Evolutionary conservation across 2,113 vertebrate species (phyloP), one percentile per base, ranked within the genome.

Genomic region (Hystrix brachyura): DNA sequence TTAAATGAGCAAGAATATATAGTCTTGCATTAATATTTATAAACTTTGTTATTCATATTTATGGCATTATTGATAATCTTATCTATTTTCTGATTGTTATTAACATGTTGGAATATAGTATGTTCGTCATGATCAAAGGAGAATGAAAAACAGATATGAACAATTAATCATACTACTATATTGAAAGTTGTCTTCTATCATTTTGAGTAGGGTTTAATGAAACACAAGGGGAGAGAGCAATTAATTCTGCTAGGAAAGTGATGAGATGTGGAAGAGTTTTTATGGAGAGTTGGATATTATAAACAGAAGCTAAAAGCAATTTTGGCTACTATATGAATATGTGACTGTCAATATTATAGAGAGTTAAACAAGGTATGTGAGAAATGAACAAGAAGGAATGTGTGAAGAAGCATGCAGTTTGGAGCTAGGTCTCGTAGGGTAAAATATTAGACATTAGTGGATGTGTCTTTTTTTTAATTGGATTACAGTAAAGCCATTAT

Each of bases 191-290:
- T 59, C 32, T 85, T 57, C 8, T 69, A 67, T 62, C 21, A 74
- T 91, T 94, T 80, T 94, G n/a, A 89, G 13, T 13, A 65, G 34
- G 5, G 76, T 60, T 92, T 93, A 80, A 65, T 95, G 53, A 91
- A 95, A 94, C 19, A 43, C 13, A 9, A 72, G 19, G 10, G 21
- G 32, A 59, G 11, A 7, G n/a, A 78, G 11, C 12, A 80, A 69
- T 76, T 74, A 76, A 82, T 72, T 82, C 51, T 87, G 19, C 19
- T 81, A 15, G 17, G 27, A 7, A 71, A 62, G 38, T 64, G 27
- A 69, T 55, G 48, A 96, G 11, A 27, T 55, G 27, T 6, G 53
- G 15, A 76, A 80, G 25, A 71, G 1, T 27, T 90, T 80, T 93
- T 43, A 67, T 53, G 60, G 51, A 84, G 27, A 59, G 29, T 10